Base-by-base conservation (phyloP, 2,888 invertebrate genomes). In the Apamea crenata region DNA sequence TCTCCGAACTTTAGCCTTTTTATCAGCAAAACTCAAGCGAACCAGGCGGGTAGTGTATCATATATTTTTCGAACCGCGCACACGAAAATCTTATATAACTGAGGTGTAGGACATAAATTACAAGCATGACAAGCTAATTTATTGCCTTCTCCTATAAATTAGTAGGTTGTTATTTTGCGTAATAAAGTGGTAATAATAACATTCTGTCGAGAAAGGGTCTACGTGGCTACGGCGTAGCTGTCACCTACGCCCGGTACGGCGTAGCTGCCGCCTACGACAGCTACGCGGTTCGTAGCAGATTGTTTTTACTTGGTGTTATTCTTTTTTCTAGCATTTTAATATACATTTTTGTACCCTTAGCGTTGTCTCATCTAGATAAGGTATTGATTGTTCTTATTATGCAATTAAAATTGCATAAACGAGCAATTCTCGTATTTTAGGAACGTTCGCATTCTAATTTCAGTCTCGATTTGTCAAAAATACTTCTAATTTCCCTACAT, bases 21-120 rank as follows among this genome's bases (percentile, higher is more conserved):
- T 63, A 63, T 63, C n/a, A 8, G 16, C n/a, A 56, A 82, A 50
- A 47, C 47, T 40, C 61, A 12, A 44, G 36, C 68, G 6, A 32
- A 36, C 21, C 14, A 18, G 16, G 14, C n/a, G n/a, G 32, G 44
- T 56, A 67, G 56, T 77, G 40, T 68, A 61, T 74, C 25, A 77
- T 72, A 77, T 77, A 85, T 80, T 74, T 83, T 84, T 85, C 74
- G 73, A 18, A 61, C 29, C 72, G 8, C 72, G 66, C 44, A 65
- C 69, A 84, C 73, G 87, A 84, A 80, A 85, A 77, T 84, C 74
- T 84, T 80, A 77, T 69, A 80, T 87, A 59, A 80, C 87, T 65
- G 85, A 84, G 84, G 77, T 84, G 77, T 84, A 73, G 74, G 69
- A 80, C 72, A 87, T 85, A 87, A 85, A 87, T 85, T 65, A 84